These are phyloP conservation scores for Cynodonichthys magdalenae DNA, from an alignment of 2,797 vertebrate genomes.

Conservation along the genomic window DNA sequence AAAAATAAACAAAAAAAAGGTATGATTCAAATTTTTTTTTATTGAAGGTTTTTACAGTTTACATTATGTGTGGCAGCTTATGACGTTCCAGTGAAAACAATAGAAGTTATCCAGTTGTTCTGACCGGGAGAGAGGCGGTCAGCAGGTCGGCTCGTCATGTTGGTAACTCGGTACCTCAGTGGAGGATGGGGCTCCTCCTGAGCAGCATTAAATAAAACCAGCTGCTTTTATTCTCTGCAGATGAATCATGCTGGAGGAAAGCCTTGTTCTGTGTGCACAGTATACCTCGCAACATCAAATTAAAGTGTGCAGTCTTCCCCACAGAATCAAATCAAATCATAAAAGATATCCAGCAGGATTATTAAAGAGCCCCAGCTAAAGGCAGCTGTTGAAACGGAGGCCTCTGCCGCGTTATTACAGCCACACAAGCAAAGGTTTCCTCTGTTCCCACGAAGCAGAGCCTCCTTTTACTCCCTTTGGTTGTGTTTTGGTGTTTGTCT, in stretches of 20 bases:
- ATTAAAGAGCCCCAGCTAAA: conserved; percentile 71
- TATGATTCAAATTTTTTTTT: conserved; percentile 4
- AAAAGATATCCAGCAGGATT: conserved; percentile 65
- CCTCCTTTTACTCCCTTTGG: conserved; percentile 48
- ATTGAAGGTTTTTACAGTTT: not conserved
- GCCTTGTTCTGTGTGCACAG: conserved; percentile 41
- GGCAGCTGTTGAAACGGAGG: conserved; percentile 57
- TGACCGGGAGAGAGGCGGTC: conserved; percentile 41
- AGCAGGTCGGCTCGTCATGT: conserved; percentile 46
- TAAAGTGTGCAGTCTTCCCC: conserved; percentile 52
- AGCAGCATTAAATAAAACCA: conserved; percentile 72
- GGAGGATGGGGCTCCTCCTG: conserved; percentile 47
- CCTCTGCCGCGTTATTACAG: conserved; percentile 60
- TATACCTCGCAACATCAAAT: conserved; percentile 49
- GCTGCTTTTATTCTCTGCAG: conserved; percentile 77
- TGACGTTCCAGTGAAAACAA: conserved; percentile 4
- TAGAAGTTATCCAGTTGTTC: conserved; percentile 19
- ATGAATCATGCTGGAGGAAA: conserved; percentile 63
- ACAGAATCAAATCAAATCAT: conserved; percentile 67
- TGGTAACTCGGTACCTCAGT: conserved; percentile 52
- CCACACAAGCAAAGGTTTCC: conserved; percentile 60
- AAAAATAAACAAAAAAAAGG: no score
- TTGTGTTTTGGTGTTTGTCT: conserved; percentile 66
- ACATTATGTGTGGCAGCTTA: conserved; percentile 5
- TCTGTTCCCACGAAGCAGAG: conserved; percentile 66